Conservation (phyloP, 2,113 vertebrate species). For the Gavia stellata region DNA sequence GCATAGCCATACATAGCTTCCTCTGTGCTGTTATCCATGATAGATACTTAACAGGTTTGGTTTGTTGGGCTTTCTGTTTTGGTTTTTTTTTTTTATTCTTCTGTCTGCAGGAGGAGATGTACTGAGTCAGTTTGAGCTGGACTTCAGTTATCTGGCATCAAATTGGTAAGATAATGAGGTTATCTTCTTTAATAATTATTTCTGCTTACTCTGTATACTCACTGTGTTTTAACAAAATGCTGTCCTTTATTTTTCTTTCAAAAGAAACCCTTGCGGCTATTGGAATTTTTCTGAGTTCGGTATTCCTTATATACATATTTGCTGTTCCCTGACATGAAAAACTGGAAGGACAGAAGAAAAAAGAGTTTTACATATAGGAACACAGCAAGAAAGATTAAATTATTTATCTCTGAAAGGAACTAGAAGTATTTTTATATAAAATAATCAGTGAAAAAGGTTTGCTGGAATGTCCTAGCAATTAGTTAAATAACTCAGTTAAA, state of each 20-base stretch:
- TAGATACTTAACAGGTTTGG: not conserved
- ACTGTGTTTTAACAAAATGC: not conserved
- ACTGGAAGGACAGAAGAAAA: not conserved
- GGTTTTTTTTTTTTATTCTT: not conserved
- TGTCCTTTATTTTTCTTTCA: not conserved
- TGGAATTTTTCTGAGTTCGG: not conserved
- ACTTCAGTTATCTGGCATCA: conserved; percentile 70
- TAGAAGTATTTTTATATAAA: not conserved
- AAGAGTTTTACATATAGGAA: not conserved
- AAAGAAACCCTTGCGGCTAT: not conserved
- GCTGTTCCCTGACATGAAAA: not conserved
- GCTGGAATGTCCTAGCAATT: not conserved
- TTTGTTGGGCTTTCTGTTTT: not conserved
- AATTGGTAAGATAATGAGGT: conserved; percentile 67
- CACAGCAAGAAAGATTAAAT: not conserved
- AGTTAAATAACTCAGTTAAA: not conserved
- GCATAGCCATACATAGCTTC: not conserved
- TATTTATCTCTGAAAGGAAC: not conserved
- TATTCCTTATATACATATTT: not conserved
- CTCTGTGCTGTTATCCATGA: not conserved
- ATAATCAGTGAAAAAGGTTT: not conserved
- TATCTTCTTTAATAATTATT: not conserved
- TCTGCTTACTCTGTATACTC: not conserved
- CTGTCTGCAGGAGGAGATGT: conserved; percentile 73
- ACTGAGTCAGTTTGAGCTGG: conserved; percentile 76